Base-by-base conservation (phyloP, 2,113 vertebrate species). In the Atlantisia rogersi region DNA sequence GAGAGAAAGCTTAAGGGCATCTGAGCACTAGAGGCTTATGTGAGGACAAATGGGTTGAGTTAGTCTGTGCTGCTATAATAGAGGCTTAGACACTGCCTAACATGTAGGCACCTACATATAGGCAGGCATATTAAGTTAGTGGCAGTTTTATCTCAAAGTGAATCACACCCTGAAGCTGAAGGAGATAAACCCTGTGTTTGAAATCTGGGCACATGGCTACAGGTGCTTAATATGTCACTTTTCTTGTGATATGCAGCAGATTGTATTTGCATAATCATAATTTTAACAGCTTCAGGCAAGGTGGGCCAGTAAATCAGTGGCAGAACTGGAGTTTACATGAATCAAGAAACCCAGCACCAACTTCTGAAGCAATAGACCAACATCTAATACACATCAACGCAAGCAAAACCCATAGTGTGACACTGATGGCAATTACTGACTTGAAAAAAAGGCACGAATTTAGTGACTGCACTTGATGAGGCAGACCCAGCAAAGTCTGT, bases 401-500 rank as follows among this genome's bases (percentile, higher is more conserved):
- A 85, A 86, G 83, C 73, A 88, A 84, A 96, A 94, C 74, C 64
- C 89, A 94, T 79, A 93, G 92, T 0, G 0, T 83, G 84, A 88
- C 93, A 76, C 82, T 86, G 82, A 94, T 94, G 82, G 84, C 92
- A 95, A 83, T 88, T 97, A 89, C 58, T 1, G 12, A 75, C 69
- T 90, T 90, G 78, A 88, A 68, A 92, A 96, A 82, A 81, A 58
- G 44, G 17, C 44, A 91, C 2, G 64, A 95, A 96, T 94, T 95
- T 93, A 92, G 82, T 79, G 86, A 86, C 92, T 97, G 77, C 59
- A 46, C 75, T 94, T 86, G 89, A 94, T 82, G 93, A 97, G 79
- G 90, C 91, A 93, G 92, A 87, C 91, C 88, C 91, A 95, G 88
- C 93, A 95, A 90, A 93, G 89, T 91, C 94, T 96, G 94, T 29